A percentile compares a stretch with the other conserved stretches of the same genome.
These are phyloP conservation scores for Rissa tridactyla DNA, from an alignment of 2,113 vertebrate genomes.

Conservation along the genomic window DNA sequence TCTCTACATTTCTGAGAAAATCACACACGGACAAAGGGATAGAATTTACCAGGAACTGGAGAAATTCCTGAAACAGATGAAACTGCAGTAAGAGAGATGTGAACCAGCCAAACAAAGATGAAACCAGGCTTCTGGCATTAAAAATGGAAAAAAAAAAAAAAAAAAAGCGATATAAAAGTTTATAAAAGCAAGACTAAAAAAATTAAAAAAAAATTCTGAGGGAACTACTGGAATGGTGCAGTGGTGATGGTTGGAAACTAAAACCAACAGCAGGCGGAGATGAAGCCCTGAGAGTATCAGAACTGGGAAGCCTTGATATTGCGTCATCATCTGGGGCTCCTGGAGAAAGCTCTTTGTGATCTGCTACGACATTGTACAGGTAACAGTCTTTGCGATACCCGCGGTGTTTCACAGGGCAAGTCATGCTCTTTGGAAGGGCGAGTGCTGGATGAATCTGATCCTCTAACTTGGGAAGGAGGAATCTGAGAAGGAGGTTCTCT, in stretches of 20 bases:
- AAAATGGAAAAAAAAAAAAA: background rate
- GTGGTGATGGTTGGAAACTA: background rate
- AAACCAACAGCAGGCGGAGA: background rate
- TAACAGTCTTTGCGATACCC: too few relatives aligned
- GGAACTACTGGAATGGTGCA: background rate
- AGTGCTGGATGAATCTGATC: background rate
- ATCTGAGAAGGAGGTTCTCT: background rate
- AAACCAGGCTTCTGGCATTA: background rate
- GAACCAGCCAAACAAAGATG: background rate
- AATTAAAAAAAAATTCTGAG: too few relatives aligned
- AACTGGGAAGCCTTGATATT: background rate
- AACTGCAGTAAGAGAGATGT: background rate
- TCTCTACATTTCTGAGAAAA: background rate
- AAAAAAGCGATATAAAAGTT: background rate
- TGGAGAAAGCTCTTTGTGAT: background rate
- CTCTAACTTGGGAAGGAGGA: background rate
- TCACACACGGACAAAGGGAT: background rate
- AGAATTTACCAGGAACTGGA: background rate
- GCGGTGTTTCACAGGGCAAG: background rate
- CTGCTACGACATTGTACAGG: fast-evolving
- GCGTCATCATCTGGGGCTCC: fast-evolving
- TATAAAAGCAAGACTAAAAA: background rate
- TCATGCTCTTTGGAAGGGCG: background rate
- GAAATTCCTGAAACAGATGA: background rate
- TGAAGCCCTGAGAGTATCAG: background rate